Conservation (phyloP, 92 coral and sea anemone species). For the Paramuricea clavata region DNA sequence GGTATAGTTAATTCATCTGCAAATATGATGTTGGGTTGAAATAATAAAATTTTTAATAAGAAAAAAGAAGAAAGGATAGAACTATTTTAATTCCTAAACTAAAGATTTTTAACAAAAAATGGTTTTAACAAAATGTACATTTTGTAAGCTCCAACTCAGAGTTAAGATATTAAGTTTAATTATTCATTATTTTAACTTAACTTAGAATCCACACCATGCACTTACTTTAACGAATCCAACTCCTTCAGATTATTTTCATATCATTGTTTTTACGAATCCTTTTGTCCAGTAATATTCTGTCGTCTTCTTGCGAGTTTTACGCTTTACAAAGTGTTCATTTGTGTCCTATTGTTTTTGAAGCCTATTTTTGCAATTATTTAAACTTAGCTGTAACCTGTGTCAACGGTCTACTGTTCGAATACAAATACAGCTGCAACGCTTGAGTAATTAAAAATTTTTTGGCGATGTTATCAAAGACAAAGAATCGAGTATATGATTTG, state of each 20-base stretch:
- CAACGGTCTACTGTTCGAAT: background rate
- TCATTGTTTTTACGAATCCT: background rate
- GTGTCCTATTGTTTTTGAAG: background rate
- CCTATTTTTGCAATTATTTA: background rate
- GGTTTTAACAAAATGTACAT: background rate
- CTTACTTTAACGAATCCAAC: background rate
- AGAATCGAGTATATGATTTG: background rate
- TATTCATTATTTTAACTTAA: background rate
- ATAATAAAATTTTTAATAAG: too few species aligned
- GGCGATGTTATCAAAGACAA: background rate
- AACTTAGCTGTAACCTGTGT: background rate
- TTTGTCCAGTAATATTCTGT: background rate
- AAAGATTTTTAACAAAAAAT: too few species aligned
- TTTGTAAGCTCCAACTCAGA: background rate
- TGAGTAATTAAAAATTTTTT: background rate
- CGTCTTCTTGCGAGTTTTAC: background rate
- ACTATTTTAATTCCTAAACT: too few species aligned
- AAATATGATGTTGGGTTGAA: too few species aligned
- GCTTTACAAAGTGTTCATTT: background rate
- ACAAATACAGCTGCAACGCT: conserved; percentile 16
- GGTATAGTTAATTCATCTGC: too few species aligned
- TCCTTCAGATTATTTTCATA: background rate
- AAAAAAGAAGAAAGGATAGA: too few species aligned
- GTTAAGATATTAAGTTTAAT: background rate
- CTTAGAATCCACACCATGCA: background rate